Evolutionary conservation across 2,888 invertebrate genomes (phyloP), one percentile per base, ranked within the genome.

Genomic region (Axea sp.): DNA sequence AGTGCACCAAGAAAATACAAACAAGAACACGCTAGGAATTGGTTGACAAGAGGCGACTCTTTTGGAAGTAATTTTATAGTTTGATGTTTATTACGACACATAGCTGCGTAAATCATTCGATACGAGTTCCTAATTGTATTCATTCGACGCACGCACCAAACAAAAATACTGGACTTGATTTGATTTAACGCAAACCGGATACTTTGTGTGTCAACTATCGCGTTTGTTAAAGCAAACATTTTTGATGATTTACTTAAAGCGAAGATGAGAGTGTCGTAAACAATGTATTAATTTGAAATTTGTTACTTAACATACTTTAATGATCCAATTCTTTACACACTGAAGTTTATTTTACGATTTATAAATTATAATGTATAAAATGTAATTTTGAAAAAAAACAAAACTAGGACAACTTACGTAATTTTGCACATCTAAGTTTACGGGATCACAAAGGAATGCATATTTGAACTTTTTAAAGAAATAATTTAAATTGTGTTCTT

Each of bases 91-190:
- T 57, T 39, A 39, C 35, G 67, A 57, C 49, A 57, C 57, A 19
- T 41, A 41, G 57, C 31, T 26, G 24, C 33, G 39, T 67, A 67
- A 67, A 67, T 67, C 57, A 67, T 67, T 49, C 41, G 67, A 41
- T 33, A 33, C 49, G 31, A 67, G 57, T 67, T 67, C 33, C 14
- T 65, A 55, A 65, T 65, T 65, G 47, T 65, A 67, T 67, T 67
- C 47, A 57, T 57, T 41, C 49, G 49, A 47, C 41, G 67, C 57
- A 53, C 55, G 67, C 26, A 57, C 67, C 67, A 67, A 67, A 55
- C 55, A 55, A 55, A 65, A 55, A 31, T 51, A 17, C 24, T 12
- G 22, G 45, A 55, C 33, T 43, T 55, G 53, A 55, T 35, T 53
- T 65, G 65, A 65, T 65, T 65, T 65, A 55, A 26, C 15, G 14